A percentile compares a stretch with the other conserved stretches of the same genome.
Conservation (phyloP, 2,113 vertebrate genomes). For the Cyanoramphus novaezelandiae region DNA sequence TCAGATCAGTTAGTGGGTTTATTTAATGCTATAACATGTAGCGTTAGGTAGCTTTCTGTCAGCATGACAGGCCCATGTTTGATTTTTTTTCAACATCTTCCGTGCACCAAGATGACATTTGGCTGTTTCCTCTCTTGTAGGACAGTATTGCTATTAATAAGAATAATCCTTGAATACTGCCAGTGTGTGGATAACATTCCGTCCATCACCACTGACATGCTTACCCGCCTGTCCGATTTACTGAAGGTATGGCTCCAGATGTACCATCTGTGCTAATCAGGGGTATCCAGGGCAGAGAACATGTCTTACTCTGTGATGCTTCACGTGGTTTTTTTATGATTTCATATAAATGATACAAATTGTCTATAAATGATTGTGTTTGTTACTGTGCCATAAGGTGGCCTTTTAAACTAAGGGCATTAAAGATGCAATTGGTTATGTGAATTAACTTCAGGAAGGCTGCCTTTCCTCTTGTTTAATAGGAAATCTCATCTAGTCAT, state of each 20-base stretch:
- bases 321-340: not conserved
- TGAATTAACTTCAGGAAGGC: not conserved
- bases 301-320: not conserved
- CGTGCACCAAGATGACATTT: not conserved
- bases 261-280: not conserved
- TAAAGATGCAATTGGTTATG: not conserved
- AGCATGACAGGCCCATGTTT: not conserved
- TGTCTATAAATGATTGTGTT: not conserved
- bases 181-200: conserved; percentile 98
- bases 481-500: not conserved
- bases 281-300: not conserved
- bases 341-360: not conserved
- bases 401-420: not conserved
- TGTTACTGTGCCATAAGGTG: not conserved
- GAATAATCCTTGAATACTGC: conserved; percentile 98
- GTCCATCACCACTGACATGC: conserved; percentile 94
- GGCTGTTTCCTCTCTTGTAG: conserved; percentile 72
- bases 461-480: not conserved
- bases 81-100: not conserved
- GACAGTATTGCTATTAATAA: conserved; percentile 95
- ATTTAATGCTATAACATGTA: not conserved
- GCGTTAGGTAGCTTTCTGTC: not conserved
- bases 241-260: conserved; percentile 82
- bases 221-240: conserved; percentile 92
- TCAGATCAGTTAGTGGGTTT: not conserved